Evolutionary conservation across 2,113 vertebrate species (phyloP), one percentile per base, ranked within the genome.

Genomic region (Strix uralensis): DNA sequence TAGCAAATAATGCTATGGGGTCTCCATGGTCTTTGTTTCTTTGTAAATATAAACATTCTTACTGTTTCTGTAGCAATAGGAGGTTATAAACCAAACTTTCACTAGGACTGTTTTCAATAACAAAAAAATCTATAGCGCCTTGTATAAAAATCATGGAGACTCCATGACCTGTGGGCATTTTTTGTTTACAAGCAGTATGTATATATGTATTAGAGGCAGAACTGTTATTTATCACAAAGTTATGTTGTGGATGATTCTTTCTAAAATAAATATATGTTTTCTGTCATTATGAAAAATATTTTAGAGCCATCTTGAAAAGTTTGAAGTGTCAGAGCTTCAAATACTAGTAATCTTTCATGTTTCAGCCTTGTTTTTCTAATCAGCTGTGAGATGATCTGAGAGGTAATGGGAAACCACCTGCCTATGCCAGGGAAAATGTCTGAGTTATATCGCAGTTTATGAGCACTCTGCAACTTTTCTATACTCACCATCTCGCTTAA

Each of bases 31-130:
- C 94, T 97, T 96, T 92, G 92, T 79, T 97, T 94, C 96, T 94
- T 96, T 97, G 97, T 97, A 98, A 97, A 97, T 97, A 97, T 79
- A 70, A 92, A 94, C 93, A 94, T 96, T 96, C 96, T 96, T 97
- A 94, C 96, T 15, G 94, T 98, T 98, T 97, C 96, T 94, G 97
- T 98, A 98, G 97, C 97, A 98, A 97, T 98, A 97, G 96, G 91
- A 97, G 95, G 96, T 96, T 90, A 86, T 85, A 92, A 96, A 97
- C 96, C 97, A 97, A 98, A 98, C 95, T 97, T 97, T 97, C 95
- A 95, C 94, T 97, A 96, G 91, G 94, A 97, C 96, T 97, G 95
- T 97, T 98, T 97, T 96, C 93, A 96, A 97, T 88, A 96, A 90
- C 49, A 94, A 88, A 36, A 63, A 87, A 81, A 93, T 94, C 92